phyloP scores from a whole-genome alignment of 2,797 vertebrate genomes.

The Lemur catta region DNA sequence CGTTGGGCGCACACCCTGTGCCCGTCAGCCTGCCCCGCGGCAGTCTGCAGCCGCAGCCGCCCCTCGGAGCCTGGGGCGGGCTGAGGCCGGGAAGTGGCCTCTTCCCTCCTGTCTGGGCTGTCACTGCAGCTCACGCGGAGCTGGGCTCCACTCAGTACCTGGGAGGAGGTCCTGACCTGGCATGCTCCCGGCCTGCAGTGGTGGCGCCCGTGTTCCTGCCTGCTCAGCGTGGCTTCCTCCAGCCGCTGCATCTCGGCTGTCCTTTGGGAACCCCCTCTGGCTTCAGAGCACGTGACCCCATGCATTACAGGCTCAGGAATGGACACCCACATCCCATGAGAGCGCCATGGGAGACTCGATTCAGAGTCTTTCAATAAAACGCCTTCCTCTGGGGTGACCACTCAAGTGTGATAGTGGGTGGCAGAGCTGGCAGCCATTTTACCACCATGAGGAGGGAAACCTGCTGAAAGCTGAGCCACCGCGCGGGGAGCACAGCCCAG shows the following conservation, averaged over 20 bases:
- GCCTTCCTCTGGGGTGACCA: background rate
- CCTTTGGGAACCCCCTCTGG: background rate
- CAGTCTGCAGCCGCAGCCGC: background rate
- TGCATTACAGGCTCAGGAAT: background rate
- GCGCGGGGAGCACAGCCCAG: background rate
- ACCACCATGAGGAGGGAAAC: background rate
- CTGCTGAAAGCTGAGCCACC: background rate
- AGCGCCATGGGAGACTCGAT: background rate
- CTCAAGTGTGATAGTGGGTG: background rate
- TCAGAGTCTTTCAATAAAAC: background rate
- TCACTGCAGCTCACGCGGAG: background rate
- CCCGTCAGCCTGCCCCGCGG: accelerated
- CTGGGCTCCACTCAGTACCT: background rate
- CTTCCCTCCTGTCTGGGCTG: too few species aligned
- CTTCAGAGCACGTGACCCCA: background rate
- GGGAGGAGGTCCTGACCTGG: background rate
- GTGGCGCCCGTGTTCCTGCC: background rate
- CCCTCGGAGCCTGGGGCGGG: background rate
- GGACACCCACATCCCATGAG: background rate
- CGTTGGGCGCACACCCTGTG: accelerated
- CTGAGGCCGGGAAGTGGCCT: background rate
- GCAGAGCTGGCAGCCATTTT: background rate
- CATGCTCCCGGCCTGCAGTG: background rate
- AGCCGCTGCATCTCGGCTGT: background rate
- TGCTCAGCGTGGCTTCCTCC: background rate